Evolutionary conservation across 2,888 invertebrate species (phyloP).

Genomic region (Allolobophora icterica): DNA sequence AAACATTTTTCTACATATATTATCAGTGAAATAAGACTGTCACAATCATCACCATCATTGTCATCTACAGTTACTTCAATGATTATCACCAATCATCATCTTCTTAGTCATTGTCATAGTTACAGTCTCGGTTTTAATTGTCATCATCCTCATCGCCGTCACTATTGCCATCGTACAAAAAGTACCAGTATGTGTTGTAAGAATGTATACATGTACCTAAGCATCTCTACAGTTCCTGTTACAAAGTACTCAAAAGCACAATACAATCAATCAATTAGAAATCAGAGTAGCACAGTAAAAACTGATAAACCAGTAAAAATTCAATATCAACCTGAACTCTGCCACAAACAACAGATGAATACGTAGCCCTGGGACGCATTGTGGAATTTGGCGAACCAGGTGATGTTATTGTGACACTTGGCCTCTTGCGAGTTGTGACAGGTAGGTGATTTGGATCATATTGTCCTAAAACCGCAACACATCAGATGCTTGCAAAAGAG

Average conservation of each 20-base stretch:
- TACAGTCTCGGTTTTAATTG: neutral
- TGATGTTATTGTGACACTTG: slow-evolving; percentile 90
- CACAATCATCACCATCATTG: neutral
- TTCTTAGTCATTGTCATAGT: neutral
- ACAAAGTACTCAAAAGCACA: slow-evolving; percentile 74
- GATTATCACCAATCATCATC: neutral
- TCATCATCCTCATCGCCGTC: neutral
- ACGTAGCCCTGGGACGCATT: neutral
- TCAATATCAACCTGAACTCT: slow-evolving; percentile 7
- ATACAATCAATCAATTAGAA: neutral
- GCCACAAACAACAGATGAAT: slow-evolving; percentile 23
- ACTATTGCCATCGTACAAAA: neutral
- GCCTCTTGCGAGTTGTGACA: slow-evolving; percentile 59
- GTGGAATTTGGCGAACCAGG: slow-evolving; percentile 78
- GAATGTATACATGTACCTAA: slow-evolving; percentile 72
- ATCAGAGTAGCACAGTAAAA: neutral
- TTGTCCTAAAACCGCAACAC: slow-evolving; percentile 13
- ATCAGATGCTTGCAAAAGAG: neutral
- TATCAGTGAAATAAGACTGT: neutral
- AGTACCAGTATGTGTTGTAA: too few relatives aligned
- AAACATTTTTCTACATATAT: neutral
- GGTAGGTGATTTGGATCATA: slow-evolving; percentile 27
- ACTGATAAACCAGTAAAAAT: neutral
- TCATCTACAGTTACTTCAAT: neutral
- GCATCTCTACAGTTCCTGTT: slow-evolving; percentile 91